Evolutionary conservation across 2,797 vertebrate species (phyloP), one percentile per base, ranked within the genome.

Genomic region (Sebastes cheni): DNA sequence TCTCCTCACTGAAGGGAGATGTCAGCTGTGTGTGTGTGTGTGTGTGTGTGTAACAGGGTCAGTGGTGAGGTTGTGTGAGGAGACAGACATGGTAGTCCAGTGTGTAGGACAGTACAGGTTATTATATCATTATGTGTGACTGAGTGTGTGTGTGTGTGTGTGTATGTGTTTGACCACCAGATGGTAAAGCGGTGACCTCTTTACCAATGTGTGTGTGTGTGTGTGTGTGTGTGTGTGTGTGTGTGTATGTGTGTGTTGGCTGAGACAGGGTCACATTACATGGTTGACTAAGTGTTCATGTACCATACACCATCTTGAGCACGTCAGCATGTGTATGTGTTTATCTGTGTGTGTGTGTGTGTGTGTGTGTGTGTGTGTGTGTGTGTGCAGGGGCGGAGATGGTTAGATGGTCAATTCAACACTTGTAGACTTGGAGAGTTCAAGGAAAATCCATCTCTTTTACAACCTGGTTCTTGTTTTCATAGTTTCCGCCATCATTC

Each of bases 111-210:
- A 79, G 34, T 62, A 23, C 61, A 76, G 61, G 77, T 84, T 82
- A 77, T 85, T 88, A 84, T 84, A 83, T 18, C 18, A 80, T 80
- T 27, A 34, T 59, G 54, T 56, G 61, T 76, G 59, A 14, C 16
- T 75, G 65, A 61, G 29, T 70, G 12, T 65, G 68, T 77, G 36
- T 42, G 36, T 52, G 61, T 56, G 80, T 80, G 81, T 71, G 60
- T 11, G 60, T 16, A 9, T 4, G 65, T 62, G 67, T 61, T 54
- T 78, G 80, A 79, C 78, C 82, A 89, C 84, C 92, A 93, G 92
- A 91, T 83, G 89, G 90, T 64, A 81, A 91, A 90, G 88, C 81
- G 85, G 55, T 90, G 90, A 91, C 88, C 92, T 88, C 87, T 90
- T 91, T 92, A 86, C 68, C 23, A 81, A 59, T 73, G 78, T 74